phyloP scores from a whole-genome alignment of 2,113 vertebrate species.

The Machaerirhynchus nigripectus region DNA sequence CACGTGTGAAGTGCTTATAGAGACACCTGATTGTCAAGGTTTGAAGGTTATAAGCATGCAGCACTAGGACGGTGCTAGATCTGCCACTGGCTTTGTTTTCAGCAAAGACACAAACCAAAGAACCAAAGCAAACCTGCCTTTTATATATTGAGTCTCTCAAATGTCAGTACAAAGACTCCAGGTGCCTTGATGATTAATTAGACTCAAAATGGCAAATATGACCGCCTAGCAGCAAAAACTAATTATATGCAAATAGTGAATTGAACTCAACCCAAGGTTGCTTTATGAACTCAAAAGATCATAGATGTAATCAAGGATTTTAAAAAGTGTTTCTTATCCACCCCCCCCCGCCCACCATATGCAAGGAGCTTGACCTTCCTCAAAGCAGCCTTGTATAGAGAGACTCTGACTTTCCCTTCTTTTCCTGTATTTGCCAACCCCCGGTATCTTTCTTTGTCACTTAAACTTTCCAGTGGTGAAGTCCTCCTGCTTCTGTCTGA shows the following conservation, averaged over 20 bases:
- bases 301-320: not conserved
- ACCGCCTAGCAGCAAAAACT: not conserved
- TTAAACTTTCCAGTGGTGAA: not conserved
- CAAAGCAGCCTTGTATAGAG: not conserved
- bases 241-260: not conserved
- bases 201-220: not conserved
- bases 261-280: not conserved
- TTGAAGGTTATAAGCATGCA: not conserved
- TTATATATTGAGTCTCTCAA: not conserved
- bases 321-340: not conserved
- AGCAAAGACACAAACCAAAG: not conserved
- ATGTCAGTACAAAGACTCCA: not conserved
- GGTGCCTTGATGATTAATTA: conserved; percentile 25
- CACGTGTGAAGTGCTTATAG: not conserved
- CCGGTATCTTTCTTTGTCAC: not conserved
- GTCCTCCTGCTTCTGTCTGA: not conserved
- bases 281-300: not conserved
- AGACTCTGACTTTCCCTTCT: not conserved
- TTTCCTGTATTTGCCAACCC: not conserved
- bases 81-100: not conserved
- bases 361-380: not conserved
- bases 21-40: not conserved
- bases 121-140: not conserved
- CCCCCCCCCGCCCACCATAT: not conserved
- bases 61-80: rapidly evolving